These are phyloP conservation scores for Rhagonycha fulva DNA, from an alignment of 2,888 invertebrate species.

Conservation along the genomic window DNA sequence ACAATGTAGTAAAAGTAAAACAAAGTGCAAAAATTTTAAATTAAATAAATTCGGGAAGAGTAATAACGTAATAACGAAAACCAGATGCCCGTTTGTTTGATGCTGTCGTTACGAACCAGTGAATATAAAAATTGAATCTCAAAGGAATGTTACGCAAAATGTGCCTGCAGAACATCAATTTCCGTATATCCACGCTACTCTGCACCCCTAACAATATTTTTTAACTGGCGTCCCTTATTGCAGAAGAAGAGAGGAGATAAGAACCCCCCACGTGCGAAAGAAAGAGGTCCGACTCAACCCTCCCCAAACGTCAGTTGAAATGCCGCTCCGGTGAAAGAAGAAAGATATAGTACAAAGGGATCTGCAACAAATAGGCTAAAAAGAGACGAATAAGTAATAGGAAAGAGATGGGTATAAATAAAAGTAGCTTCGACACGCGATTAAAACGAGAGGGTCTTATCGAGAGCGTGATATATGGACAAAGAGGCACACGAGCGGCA, in stretches of 20 bases:
- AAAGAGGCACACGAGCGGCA: conserved; percentile 21
- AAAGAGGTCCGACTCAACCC: conserved; percentile 14
- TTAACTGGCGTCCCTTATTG: conserved; percentile 24
- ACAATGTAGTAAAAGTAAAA: background rate
- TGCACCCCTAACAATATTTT: conserved; percentile 31
- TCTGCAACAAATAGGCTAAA: conserved; percentile 19
- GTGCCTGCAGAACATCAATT: conserved; percentile 16
- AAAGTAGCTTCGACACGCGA: conserved; percentile 20
- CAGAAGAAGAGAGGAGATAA: conserved; percentile 6
- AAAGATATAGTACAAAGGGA: conserved; percentile 15
- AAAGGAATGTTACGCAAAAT: background rate
- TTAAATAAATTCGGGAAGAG: background rate
- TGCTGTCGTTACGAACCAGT: background rate
- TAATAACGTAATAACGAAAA: background rate
- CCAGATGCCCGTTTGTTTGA: background rate
- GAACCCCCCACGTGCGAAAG: background rate
- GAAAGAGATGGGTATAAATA: conserved; percentile 27
- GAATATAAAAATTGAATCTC: background rate
- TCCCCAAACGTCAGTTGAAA: conserved; percentile 17
- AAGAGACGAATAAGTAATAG: conserved; percentile 28
- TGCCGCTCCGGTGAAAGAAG: conserved; percentile 5
- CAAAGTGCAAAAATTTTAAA: background rate
- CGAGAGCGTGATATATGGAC: background rate
- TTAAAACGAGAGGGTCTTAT: conserved; percentile 4
- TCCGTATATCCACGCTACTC: conserved; percentile 5